Evolutionary conservation across 53 echinoderm and acorn worm species (phyloP), one percentile per base, ranked within the genome.

Genomic region (Zoroaster sp.): DNA sequence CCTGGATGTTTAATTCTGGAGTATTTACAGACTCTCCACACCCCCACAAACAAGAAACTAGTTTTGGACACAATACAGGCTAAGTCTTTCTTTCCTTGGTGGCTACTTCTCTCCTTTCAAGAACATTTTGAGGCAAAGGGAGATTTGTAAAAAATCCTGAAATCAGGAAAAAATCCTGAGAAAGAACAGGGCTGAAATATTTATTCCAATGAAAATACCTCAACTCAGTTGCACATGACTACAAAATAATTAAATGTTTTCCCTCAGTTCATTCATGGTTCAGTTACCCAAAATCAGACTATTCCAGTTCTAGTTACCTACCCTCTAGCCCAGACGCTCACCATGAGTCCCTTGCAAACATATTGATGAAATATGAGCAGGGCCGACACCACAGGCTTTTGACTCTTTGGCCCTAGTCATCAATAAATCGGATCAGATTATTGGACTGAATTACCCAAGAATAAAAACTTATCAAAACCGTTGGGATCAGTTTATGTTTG

Each of bases 341-440:
- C 2, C 46, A 8, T 49, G 76, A 47, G 49, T 76, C 76, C 76
- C 76, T 47, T 49, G 49, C 51, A 33, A 76, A 18, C 76, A 31
- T 76, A 49, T 76, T 47, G 42, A 17, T 76, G 76, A 45, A 47
- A 76, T 35, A 76, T 13, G 17, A 76, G 76, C 76, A 4, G 51
- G 33, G 49, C 14, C 47, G 49, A 76, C 47, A 46, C 76, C 76
- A 28, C 8, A 8, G 76, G 47, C 76, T 14, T 15, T 41, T 76
- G 76, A 76, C 76, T 76, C 51, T 52, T 46, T 76, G 76, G 76
- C 76, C 76, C 4, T 25, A 76, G 76, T 49, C 76, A 34, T 76
- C 76, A 49, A 76, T 76, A 76, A 30, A 18, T 49, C 6, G 47
- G 76, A 51, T 76, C 47, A 18, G 47, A 49, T 76, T 76, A 45